phyloP scores from a whole-genome alignment of 2,888 invertebrate species.

The Cantharis rufa region DNA sequence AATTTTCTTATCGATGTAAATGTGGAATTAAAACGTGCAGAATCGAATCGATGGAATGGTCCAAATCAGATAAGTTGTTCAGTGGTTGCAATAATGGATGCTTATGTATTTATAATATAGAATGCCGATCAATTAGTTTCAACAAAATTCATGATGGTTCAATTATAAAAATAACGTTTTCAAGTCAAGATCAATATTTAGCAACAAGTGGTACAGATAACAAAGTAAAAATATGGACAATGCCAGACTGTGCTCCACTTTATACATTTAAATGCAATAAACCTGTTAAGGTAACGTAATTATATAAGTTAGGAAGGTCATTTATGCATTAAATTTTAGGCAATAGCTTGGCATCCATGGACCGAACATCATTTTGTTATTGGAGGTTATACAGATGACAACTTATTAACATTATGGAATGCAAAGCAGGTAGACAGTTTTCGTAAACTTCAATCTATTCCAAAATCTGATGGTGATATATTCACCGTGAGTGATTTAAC shows the following conservation, averaged over 20 bases:
- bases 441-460: background rate
- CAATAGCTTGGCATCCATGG: background rate
- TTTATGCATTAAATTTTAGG: background rate
- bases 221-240: background rate
- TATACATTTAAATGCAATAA: background rate
- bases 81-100: background rate
- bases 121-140: background rate
- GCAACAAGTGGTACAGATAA: background rate
- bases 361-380: background rate
- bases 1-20: background rate
- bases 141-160: background rate
- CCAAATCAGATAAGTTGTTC: background rate
- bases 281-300: background rate
- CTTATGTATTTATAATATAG: background rate
- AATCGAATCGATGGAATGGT: background rate
- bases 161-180: background rate
- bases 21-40: background rate
- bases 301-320: background rate
- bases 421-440: background rate
- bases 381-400: background rate
- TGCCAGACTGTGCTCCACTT: background rate
- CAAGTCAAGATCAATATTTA: background rate
- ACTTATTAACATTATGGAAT: background rate
- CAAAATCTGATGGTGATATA: background rate
- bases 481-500: background rate